A percentile compares a stretch with the other conserved stretches of the same genome.
Conservation (phyloP, 2,888 invertebrate species). For the Polymixis flavicincta region DNA sequence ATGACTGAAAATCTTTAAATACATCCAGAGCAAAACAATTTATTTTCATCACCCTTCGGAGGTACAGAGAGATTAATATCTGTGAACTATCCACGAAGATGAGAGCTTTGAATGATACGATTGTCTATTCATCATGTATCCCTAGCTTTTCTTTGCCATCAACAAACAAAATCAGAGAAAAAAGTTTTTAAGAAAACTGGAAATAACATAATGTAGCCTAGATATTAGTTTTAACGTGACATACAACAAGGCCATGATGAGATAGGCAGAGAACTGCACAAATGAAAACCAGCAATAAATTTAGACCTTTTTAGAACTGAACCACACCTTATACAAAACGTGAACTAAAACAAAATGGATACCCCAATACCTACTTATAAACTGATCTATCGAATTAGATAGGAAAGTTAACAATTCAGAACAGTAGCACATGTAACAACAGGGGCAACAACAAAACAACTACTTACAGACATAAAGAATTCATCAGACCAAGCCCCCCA, state of each 20-base stretch:
- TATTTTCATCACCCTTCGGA: too few species aligned
- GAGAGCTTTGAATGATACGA: too few species aligned
- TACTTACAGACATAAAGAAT: slow-evolving; percentile 18
- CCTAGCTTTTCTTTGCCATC: neutral
- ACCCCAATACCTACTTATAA: neutral
- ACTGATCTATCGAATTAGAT: slow-evolving; percentile 1
- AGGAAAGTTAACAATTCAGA: slow-evolving; percentile 29
- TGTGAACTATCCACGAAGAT: too few species aligned
- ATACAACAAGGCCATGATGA: neutral
- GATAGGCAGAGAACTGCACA: neutral
- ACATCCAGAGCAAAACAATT: too few species aligned
- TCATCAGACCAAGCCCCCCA: slow-evolving; percentile 31
- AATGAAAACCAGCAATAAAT: neutral
- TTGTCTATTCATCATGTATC: too few species aligned
- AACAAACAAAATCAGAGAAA: neutral
- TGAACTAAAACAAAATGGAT: neutral
- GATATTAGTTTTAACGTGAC: neutral
- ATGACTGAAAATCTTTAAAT: too few species aligned
- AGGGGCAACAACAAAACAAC: slow-evolving; percentile 19
- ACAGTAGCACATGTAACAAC: slow-evolving; percentile 16
- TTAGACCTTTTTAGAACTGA: neutral
- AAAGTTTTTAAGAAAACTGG: neutral
- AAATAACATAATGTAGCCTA: neutral
- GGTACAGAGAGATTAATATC: too few species aligned
- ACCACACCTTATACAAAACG: neutral